Base-by-base conservation (phyloP, 2,888 invertebrate genomes). In the Caprella mutica region DNA sequence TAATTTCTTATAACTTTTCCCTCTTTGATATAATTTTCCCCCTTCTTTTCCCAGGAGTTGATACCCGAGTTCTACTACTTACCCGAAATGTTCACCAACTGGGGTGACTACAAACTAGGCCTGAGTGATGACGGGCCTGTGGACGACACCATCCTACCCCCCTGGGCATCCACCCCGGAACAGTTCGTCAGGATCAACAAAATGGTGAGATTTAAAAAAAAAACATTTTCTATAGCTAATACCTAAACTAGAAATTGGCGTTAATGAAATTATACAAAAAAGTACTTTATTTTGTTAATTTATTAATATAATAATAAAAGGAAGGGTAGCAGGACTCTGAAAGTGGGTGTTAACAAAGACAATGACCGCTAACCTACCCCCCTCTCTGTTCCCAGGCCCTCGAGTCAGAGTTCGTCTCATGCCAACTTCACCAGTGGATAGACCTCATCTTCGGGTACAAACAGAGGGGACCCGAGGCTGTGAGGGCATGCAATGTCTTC, bases 351-450 rank as follows among this genome's bases (percentile, higher is more conserved):
- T n/a, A n/a, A n/a, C n/a, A n/a, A n/a, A n/a, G n/a, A n/a, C n/a
- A n/a, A n/a, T n/a, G n/a, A n/a, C n/a, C n/a, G n/a, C n/a, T n/a
- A n/a, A n/a, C n/a, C n/a, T n/a, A n/a, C n/a, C n/a, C n/a, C n/a
- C n/a, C n/a, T n/a, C n/a, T n/a, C n/a, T n/a, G n/a, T 39, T 33
- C 69, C 29, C 71, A 84, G 82, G 97, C 97, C 2, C 78, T 98
- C 55, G 98, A 98, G 74, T 97, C 96, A 0, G 98, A 99, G 76
- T 93, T 98, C 72, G 98, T 99, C 19, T 96, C 96, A 61, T 98
- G 98, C 72, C 98, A 99, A 76, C 80, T 99, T 66, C 97, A 99
- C 72, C 97, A 98, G 74, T 99, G 98, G 98, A 97, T 99, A 69
- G 98, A 99, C 75, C 80, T 99, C 66, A 93, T 98, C 70, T 99